A percentile compares a stretch with the other conserved stretches of the same genome.
phyloP scores from a whole-genome alignment of 2,888 invertebrate species.

The Alsophila aescularia region DNA sequence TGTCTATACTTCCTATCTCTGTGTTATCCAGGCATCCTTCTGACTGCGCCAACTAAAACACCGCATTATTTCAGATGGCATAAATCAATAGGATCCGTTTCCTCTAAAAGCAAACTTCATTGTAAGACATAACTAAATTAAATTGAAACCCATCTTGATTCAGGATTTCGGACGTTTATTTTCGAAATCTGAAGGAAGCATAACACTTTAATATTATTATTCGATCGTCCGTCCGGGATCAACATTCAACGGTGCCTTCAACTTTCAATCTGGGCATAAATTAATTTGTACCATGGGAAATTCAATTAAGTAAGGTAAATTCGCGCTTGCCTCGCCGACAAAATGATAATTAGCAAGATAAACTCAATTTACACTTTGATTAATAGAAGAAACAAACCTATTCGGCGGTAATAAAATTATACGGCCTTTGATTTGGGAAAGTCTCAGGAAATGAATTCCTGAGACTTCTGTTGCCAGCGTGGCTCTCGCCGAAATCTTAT shows the following conservation, averaged over 20 bases:
- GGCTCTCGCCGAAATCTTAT: no score
- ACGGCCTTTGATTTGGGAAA: not conserved
- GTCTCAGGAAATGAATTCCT: not conserved
- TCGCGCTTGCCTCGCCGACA: constrained; percentile 14
- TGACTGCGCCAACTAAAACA: not conserved
- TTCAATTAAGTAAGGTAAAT: constrained; percentile 32
- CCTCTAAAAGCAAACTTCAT: not conserved
- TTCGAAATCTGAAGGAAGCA: constrained; percentile 14
- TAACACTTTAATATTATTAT: constrained; percentile 20
- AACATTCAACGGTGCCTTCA: constrained; percentile 11
- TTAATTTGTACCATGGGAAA: constrained; percentile 26
- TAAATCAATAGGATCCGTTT: not conserved
- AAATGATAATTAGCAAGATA: constrained; percentile 31
- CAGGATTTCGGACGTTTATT: constrained; percentile 9
- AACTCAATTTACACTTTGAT: constrained; percentile 33
- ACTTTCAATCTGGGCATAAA: constrained; percentile 26
- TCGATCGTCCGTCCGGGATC: constrained; percentile 18
- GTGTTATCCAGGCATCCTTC: not conserved
- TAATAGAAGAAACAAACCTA: constrained; percentile 28
- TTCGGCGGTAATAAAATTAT: constrained; percentile 16
- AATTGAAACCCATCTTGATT: constrained; percentile 6
- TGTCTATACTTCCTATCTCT: no score
- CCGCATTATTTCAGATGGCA: not conserved
- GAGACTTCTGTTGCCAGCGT: no score
- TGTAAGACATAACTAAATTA: constrained; percentile 3